Conservation (phyloP, 2,797 vertebrate genomes). For the Hemitrygon akajei region DNA sequence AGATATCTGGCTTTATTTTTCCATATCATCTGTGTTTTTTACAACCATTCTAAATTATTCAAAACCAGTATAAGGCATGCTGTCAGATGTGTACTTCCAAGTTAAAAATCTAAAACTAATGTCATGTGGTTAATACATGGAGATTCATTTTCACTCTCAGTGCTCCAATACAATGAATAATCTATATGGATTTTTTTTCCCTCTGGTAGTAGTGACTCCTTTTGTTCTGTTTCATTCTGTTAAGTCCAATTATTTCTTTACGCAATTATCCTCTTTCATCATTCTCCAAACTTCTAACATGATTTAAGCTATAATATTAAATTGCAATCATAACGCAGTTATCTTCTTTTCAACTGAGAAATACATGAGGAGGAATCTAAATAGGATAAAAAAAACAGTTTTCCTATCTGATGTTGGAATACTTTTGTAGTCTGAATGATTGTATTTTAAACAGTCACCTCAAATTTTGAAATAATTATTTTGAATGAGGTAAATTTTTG, state of each 20-base stretch:
- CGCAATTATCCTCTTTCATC: no score
- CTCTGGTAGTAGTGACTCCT: no score
- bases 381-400: background rate
- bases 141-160: background rate
- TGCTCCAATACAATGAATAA: background rate
- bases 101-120: background rate
- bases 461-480: background rate
- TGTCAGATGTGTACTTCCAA: background rate
- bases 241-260: no score
- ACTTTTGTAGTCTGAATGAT: background rate
- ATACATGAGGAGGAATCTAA: background rate
- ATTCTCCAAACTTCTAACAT: no score
- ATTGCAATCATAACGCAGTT: no score
- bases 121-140: background rate
- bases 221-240: no score
- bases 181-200: background rate
- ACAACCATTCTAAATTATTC: background rate
- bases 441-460: background rate
- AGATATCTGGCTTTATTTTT: background rate
- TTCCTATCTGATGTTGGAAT: background rate
- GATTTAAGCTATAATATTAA: no score
- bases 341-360: background rate
- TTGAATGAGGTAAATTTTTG: background rate
- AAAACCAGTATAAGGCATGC: constrained; percentile 1
- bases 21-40: background rate